Evolutionary conservation across 2,113 vertebrate genomes (phyloP), one percentile per base, ranked within the genome.

Genomic region (Carollia perspicillata): DNA sequence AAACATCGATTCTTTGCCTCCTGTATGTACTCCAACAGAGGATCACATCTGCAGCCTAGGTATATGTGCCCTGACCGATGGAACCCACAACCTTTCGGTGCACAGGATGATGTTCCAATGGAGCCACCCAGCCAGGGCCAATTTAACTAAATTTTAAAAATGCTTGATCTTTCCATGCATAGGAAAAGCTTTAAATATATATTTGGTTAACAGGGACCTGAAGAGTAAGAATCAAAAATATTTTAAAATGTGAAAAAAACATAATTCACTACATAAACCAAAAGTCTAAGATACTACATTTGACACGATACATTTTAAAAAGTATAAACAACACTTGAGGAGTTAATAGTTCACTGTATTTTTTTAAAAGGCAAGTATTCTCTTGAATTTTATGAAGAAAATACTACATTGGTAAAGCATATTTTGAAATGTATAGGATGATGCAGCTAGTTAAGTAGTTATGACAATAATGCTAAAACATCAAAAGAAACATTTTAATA

Each of bases 221-320:
- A 95, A 78, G 28, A 95, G 65, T 78, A 90, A 95, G 12, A 28
- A 88, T 80, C 16, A 93, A 91, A 79, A 95, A 65, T 68, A 14
- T 68, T 90, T 88, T 66, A 72, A 94, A 89, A 33, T 72, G 6
- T 72, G 35, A 89, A 93, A 95, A 96, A 95, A 96, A 89, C 30
- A 53, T n/a, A 94, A 90, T 89, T 91, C 16, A 83, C 33, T 40
- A 81, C 3, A 72, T 4, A 94, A 8, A 84, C 14, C 53, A 65
- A 96, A 93, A 94, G 42, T n/a, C 28, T 80, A 94, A 94, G 65
- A 63, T 55, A 80, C 14, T 44, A 87, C 23, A 79, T 17, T 33
- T 65, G 89, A 93, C 17, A 71, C 42, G 20, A 91, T 40, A 79
- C 4, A 93, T 77, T 90, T 96, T 93, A 91, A 77, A 71, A 58